Conservation (phyloP, 1,140 invertebrate genomes). For the Euura lappo region DNA sequence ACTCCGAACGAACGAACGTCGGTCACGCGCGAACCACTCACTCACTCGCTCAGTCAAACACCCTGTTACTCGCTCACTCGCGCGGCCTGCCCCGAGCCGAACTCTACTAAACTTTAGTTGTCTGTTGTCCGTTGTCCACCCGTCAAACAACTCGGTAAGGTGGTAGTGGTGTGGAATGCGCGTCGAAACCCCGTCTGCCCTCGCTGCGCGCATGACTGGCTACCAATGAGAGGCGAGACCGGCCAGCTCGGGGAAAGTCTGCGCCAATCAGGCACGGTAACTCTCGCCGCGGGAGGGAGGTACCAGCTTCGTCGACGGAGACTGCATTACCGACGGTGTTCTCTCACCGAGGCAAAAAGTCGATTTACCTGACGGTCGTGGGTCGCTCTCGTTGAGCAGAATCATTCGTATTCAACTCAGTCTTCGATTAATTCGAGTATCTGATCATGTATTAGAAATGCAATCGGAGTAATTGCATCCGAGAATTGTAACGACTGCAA, state of each 20-base stretch:
- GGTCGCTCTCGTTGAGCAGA: no score
- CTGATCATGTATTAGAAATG: no score
- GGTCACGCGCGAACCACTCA: no score
- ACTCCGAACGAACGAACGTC: no score
- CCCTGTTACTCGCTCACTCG: no score
- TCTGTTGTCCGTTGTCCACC: not conserved
- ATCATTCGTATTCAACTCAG: no score
- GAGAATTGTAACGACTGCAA: no score
- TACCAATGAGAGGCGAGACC: not conserved
- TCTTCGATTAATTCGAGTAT: no score
- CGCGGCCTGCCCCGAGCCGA: not conserved
- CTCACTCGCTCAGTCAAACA: no score
- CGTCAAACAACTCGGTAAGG: conserved; percentile 2
- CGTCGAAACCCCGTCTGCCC: not conserved
- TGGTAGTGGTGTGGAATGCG: conserved; percentile 6
- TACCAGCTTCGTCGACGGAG: not conserved
- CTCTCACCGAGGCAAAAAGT: no score
- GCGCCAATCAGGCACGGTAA: not conserved
- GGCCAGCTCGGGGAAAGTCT: not conserved
- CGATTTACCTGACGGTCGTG: no score
- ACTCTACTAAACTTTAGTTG: not conserved
- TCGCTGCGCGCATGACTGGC: not conserved
- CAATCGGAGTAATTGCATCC: no score
- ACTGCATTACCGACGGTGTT: not conserved
- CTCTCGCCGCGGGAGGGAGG: not conserved